Evolutionary conservation across 2,888 invertebrate genomes (phyloP).

Genomic region (Pachydiplax longipennis): DNA sequence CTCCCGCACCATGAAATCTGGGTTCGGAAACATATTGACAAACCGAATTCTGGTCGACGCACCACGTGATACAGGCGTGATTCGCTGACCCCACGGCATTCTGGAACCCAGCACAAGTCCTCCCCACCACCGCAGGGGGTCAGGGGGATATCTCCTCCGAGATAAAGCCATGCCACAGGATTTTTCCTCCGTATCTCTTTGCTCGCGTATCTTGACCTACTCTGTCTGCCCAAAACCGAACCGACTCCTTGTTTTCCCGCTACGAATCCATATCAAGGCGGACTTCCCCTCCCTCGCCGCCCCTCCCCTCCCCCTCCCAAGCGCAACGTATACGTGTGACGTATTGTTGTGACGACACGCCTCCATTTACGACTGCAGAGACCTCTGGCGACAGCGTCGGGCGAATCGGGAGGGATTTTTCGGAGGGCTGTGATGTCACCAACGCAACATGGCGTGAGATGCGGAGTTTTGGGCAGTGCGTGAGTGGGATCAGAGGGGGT

Average conservation of each 20-base stretch:
- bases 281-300: neutral
- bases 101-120: neutral
- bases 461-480: slow-evolving; percentile 1
- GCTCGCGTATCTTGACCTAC: slow-evolving; percentile 30
- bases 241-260: neutral
- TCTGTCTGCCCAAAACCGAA: neutral
- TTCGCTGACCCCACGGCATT: neutral
- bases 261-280: slow-evolving; percentile 33
- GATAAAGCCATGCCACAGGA: neutral
- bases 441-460: slow-evolving; percentile 34
- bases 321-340: slow-evolving; percentile 25
- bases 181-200: neutral
- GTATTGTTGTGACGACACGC: slow-evolving; percentile 41
- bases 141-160: neutral
- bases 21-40: no score
- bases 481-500: neutral
- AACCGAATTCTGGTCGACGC: neutral
- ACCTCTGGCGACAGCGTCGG: slow-evolving; percentile 28
- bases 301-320: no score
- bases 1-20: no score
- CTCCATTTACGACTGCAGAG: slow-evolving; percentile 15
- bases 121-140: neutral
- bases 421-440: slow-evolving; percentile 20
- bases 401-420: neutral
- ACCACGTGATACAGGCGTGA: neutral